These are phyloP conservation scores for Zophobas morio DNA, from an alignment of 1,140 invertebrate genomes.

Conservation along the genomic window DNA sequence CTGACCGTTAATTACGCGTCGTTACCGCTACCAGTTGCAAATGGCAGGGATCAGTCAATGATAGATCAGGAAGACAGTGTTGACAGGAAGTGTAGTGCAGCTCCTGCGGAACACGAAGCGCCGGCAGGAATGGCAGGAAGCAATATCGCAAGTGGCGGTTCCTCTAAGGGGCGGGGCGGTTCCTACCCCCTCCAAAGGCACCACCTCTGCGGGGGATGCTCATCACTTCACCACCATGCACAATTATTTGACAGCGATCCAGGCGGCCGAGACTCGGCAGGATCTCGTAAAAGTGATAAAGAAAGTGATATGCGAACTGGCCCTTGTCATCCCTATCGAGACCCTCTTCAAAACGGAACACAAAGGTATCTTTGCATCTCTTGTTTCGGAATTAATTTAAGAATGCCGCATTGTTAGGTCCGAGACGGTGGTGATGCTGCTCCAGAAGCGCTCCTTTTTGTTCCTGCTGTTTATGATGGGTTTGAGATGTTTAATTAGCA, in stretches of 20 bases:
- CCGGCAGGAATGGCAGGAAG: conserved; percentile 67
- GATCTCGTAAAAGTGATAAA: conserved; percentile 12
- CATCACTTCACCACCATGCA: conserved; percentile 52
- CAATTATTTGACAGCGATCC: conserved; percentile 27
- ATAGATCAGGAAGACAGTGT: conserved; percentile 59
- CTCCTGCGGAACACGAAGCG: conserved; percentile 66
- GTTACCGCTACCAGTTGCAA: conserved; percentile 46
- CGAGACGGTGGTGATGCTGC: no score
- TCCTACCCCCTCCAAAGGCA: conserved; percentile 59
- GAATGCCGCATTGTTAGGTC: background rate
- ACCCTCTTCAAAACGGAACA: background rate
- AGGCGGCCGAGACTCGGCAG: conserved; percentile 5
- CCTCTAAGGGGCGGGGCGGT: conserved; percentile 64
- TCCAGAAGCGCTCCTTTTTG: background rate
- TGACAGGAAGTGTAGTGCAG: conserved; percentile 65
- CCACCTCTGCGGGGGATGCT: conserved; percentile 59
- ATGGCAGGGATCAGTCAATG: conserved; percentile 57
- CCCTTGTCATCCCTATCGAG: background rate
- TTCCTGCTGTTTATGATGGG: background rate
- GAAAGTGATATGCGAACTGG: background rate
- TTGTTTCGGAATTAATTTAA: background rate
- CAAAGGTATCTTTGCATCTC: background rate
- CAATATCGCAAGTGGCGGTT: conserved; percentile 68
- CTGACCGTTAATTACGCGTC: conserved; percentile 56
- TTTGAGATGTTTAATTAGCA: conserved; percentile 26